Base-by-base conservation (phyloP, 2,888 invertebrate species). In the Synanthedon myopaeformis region DNA sequence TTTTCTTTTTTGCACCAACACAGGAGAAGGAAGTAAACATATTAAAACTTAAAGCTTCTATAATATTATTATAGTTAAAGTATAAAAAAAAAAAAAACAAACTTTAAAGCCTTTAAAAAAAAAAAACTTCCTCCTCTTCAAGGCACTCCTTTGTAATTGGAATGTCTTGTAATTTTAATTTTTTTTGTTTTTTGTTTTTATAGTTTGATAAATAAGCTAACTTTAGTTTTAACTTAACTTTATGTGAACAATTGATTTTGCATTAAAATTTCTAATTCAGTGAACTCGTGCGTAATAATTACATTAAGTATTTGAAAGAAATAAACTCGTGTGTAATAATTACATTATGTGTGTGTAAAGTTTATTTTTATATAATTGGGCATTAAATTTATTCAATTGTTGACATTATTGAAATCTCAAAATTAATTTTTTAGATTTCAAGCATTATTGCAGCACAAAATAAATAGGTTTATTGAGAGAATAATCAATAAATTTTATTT, bases 371-470 rank as follows among this genome's bases (percentile, higher is more conserved):
- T n/a, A n/a, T n/a, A n/a, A n/a, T n/a, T n/a, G n/a, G n/a, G n/a
- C n/a, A n/a, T n/a, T n/a, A n/a, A n/a, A n/a, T n/a, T n/a, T n/a
- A n/a, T n/a, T n/a, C 45, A 45, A 13, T 13, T 45, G 45, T 45
- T 45, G n/a, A 45, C 6, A 3, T 11, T 13, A n/a, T 45, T n/a
- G 61, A 58, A 63, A 61, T 62, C 61, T 59, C 54, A 62, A 61
- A 61, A 45, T 45, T 14, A 41, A 23, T 42, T 53, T 59, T 61
- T 64, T 65, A 57, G 56, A 61, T 59, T 65, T 67, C 59, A 60
- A 35, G 10, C 10, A 10, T 35, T 52, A 49, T 53, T 54, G 61
- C 60, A 60, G 61, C 60, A 62, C 58, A 57, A 8, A 53, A 14
- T 52, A 54, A 55, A 45, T 55, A 56, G 54, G 51, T 56, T 55